These are phyloP conservation scores for Orius laevigatus DNA, from an alignment of 1,140 invertebrate species.

Conservation along the genomic window DNA sequence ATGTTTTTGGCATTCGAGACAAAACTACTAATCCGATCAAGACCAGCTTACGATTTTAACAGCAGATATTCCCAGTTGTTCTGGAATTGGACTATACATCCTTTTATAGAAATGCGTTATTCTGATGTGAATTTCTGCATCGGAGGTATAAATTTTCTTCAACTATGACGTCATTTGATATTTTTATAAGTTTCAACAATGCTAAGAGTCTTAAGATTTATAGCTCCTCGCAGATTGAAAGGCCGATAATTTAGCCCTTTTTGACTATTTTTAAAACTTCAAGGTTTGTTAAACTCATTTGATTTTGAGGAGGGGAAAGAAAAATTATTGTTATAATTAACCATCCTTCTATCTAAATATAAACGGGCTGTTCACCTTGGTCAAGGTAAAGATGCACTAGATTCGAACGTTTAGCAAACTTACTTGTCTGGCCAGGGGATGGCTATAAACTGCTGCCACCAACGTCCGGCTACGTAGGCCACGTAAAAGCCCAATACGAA, in stretches of 20 bases:
- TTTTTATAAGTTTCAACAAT: too few relatives aligned
- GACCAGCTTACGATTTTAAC: too few relatives aligned
- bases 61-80: too few relatives aligned
- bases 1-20: too few relatives aligned
- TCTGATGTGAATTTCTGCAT: too few relatives aligned
- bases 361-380: background rate
- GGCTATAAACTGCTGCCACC: conserved; percentile 55
- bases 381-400: background rate
- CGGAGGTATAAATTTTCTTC: too few relatives aligned
- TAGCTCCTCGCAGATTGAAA: background rate
- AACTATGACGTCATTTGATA: too few relatives aligned
- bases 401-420: conserved; percentile 21
- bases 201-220: too few relatives aligned
- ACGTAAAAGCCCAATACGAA: conserved; percentile 65
- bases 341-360: background rate
- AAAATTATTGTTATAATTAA: background rate
- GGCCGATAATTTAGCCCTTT: background rate
- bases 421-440: conserved; percentile 62
- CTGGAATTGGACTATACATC: too few relatives aligned
- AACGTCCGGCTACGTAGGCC: conserved; percentile 48
- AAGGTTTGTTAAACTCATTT: background rate
- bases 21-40: too few relatives aligned
- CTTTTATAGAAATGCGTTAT: too few relatives aligned
- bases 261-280: background rate
- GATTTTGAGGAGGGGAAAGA: background rate